These are phyloP conservation scores for Psophia crepitans DNA, from an alignment of 2,113 vertebrate genomes.

Conservation along the genomic window DNA sequence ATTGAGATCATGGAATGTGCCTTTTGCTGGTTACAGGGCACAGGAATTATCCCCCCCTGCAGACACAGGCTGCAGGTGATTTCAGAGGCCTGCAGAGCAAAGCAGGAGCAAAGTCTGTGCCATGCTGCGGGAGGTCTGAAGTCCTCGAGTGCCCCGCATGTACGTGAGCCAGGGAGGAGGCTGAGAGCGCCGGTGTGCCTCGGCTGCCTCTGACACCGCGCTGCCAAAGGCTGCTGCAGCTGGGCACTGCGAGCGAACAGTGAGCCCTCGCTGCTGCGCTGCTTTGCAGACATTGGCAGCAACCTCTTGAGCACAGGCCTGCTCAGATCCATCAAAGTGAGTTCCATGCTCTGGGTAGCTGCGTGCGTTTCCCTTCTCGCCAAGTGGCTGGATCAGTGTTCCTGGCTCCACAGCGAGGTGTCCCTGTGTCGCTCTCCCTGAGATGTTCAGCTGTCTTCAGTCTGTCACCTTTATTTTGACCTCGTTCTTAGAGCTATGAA, in stretches of 20 bases:
- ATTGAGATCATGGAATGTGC: background rate
- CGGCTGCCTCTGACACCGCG: fast-evolving
- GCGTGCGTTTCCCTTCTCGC: background rate
- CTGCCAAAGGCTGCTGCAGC: background rate
- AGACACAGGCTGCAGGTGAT: background rate
- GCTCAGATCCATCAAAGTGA: background rate
- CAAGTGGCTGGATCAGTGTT: background rate
- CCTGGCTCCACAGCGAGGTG: background rate
- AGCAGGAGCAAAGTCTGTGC: background rate
- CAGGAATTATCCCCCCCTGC: background rate
- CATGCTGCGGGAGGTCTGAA: background rate
- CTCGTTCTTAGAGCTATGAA: background rate
- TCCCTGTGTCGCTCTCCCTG: background rate
- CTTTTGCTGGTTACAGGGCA: background rate
- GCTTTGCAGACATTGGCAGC: background rate
- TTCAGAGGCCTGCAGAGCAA: background rate
- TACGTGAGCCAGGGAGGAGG: background rate
- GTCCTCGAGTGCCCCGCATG: fast-evolving
- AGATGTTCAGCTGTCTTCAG: background rate
- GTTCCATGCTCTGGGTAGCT: fast-evolving
- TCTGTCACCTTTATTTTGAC: background rate
- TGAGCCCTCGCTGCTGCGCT: fast-evolving
- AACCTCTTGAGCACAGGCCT: background rate
- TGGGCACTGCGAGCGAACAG: background rate
- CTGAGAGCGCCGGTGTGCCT: background rate